These are phyloP conservation scores for Caenorhabditis sp. DNA, from an alignment of 2,888 invertebrate genomes.

Conservation along the genomic window DNA sequence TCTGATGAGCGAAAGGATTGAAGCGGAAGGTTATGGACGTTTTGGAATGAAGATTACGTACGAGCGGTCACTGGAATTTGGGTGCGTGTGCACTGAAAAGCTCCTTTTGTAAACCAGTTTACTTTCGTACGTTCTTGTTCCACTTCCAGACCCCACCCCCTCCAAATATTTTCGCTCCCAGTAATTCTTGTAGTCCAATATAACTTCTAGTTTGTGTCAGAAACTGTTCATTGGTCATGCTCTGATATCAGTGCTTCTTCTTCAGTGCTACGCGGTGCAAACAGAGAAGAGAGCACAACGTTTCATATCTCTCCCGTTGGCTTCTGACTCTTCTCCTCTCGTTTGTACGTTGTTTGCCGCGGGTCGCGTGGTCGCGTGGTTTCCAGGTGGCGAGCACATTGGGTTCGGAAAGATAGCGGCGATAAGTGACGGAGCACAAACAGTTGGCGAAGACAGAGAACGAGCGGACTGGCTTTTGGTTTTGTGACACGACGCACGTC, in stretches of 20 bases:
- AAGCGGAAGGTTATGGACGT: too few relatives aligned
- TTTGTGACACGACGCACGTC: background rate
- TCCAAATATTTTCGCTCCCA: too few relatives aligned
- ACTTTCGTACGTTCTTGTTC: too few relatives aligned
- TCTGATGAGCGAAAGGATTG: too few relatives aligned
- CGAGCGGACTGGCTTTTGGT: conserved; percentile 11
- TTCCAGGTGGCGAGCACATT: conserved; percentile 50
- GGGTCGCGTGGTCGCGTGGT: conserved; percentile 24
- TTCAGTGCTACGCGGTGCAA: conserved; percentile 26
- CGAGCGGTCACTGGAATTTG: too few relatives aligned
- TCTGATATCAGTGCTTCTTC: conserved; percentile 18
- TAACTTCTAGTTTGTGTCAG: conserved; percentile 4
- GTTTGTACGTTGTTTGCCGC: conserved; percentile 14
- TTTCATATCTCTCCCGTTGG: conserved; percentile 12
- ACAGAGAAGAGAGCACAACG: conserved; percentile 24
- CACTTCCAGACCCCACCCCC: too few relatives aligned
- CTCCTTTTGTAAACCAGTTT: too few relatives aligned
- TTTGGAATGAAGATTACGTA: too few relatives aligned
- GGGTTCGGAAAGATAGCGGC: conserved; percentile 19
- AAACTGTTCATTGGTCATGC: conserved; percentile 44
- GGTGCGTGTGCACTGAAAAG: too few relatives aligned
- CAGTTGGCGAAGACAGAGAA: conserved; percentile 36
- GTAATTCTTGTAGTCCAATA: background rate
- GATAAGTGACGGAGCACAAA: conserved; percentile 18
- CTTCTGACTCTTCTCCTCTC: background rate